A percentile compares a stretch with the other conserved stretches of the same genome.
Evolutionary conservation across 1,140 invertebrate genomes (phyloP).

Genomic region (Drosophila pseudoananassae): DNA sequence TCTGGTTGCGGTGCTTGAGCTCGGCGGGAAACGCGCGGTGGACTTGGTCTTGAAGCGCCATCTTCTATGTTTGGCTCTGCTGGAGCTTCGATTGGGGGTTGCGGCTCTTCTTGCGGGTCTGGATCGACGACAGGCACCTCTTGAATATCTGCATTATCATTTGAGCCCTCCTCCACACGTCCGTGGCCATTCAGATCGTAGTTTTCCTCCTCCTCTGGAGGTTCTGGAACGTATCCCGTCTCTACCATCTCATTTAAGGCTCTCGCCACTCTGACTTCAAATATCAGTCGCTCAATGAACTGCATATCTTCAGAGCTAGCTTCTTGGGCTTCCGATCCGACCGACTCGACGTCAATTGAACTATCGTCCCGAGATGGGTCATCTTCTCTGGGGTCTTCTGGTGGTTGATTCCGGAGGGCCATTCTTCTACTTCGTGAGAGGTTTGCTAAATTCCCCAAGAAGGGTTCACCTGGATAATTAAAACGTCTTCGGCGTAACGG

Average conservation of each 20-base stretch:
- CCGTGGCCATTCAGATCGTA: not conserved
- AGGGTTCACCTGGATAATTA: no score
- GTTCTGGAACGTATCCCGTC: not conserved
- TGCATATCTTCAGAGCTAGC: not conserved
- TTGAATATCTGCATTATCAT: not conserved
- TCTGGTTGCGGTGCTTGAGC: not conserved
- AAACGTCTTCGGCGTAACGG: no score
- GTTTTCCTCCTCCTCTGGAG: no score
- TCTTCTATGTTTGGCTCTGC: not conserved
- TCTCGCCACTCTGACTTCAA: not conserved
- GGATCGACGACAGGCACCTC: not conserved
- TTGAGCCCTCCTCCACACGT: not conserved
- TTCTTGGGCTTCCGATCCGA: not conserved
- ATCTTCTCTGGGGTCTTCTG: not conserved
- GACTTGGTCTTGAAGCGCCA: not conserved
- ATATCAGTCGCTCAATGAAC: not conserved
- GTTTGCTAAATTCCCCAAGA: no score
- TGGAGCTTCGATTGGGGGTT: not conserved
- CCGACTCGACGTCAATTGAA: not conserved
- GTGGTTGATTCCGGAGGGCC: not conserved
- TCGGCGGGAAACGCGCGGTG: constrained; percentile 4
- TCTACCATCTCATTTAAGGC: not conserved
- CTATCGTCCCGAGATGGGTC: not conserved
- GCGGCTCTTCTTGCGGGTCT: not conserved
- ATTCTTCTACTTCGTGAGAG: not conserved